Evolutionary conservation across 2,113 vertebrate genomes (phyloP).

Genomic region (Mus musculus): DNA sequence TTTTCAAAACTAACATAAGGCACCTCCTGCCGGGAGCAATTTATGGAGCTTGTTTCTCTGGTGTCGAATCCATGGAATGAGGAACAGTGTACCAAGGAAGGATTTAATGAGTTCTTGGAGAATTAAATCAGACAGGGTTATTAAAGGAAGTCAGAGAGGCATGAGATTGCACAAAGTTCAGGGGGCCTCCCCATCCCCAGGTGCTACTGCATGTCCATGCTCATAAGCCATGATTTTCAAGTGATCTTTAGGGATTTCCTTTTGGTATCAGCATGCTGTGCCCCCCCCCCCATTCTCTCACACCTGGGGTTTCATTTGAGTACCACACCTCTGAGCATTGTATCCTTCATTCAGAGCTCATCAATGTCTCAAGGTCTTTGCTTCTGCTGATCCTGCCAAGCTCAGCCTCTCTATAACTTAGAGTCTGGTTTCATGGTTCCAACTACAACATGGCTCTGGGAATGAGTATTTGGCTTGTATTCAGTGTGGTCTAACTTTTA

Average conservation of each 20-base stretch:
- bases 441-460: not conserved
- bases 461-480: not conserved
- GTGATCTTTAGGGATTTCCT: not conserved
- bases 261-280: fast-evolving
- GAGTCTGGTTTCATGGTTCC: not conserved
- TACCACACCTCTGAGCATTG: not conserved
- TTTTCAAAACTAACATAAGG: constrained; percentile 38
- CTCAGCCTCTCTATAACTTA: not conserved
- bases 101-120: constrained; percentile 34
- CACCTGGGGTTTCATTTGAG: not conserved
- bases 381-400: not conserved
- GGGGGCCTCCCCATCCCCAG: not conserved
- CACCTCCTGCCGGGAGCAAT: constrained; percentile 31
- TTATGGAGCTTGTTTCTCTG: constrained; percentile 8
- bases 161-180: fast-evolving
- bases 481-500: not conserved
- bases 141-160: not conserved
- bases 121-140: not conserved
- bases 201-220: fast-evolving
- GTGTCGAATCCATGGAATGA: constrained; percentile 1
- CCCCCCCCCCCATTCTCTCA: not conserved
- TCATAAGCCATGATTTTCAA: not conserved
- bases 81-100: constrained; percentile 35
- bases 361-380: not conserved
- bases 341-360: not conserved